These are phyloP conservation scores for Trissolcus japonicus DNA, from an alignment of 2,888 invertebrate genomes.

Conservation along the genomic window DNA sequence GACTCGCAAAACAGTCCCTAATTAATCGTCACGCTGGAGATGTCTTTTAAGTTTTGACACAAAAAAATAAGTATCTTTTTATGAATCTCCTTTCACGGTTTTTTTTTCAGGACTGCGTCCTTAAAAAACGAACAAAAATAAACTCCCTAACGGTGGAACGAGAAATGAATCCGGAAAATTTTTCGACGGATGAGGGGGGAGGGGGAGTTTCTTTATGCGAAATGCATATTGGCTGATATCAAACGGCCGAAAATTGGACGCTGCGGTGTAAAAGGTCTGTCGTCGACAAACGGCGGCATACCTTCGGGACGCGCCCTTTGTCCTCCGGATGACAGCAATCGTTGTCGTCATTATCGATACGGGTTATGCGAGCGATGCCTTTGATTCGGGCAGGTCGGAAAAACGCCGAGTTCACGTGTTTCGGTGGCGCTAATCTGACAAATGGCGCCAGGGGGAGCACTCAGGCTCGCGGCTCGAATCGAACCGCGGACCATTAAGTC, in stretches of 20 bases:
- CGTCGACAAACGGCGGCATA: slow-evolving; percentile 62
- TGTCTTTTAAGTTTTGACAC: background rate
- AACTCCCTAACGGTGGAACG: too few species aligned
- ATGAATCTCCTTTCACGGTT: background rate
- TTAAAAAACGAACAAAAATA: too few species aligned
- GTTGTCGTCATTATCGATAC: slow-evolving; percentile 73
- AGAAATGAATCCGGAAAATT: too few species aligned
- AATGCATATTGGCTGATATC: slow-evolving; percentile 18
- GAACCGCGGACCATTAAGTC: slow-evolving; percentile 76
- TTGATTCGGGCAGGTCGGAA: slow-evolving; percentile 64
- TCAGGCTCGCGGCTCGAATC: slow-evolving; percentile 74
- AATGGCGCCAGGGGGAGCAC: slow-evolving; percentile 70
- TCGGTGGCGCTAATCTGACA: slow-evolving; percentile 53
- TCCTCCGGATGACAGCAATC: slow-evolving; percentile 74
- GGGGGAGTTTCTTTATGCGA: too few species aligned
- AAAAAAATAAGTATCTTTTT: background rate
- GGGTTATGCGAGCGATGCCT: slow-evolving; percentile 72
- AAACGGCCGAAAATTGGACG: slow-evolving; percentile 14
- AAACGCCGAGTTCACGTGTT: background rate
- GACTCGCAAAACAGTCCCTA: slow-evolving; percentile 42
- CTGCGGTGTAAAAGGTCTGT: slow-evolving; percentile 45
- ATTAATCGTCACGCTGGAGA: slow-evolving; percentile 52
- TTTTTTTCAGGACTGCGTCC: background rate
- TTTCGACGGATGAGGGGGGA: too few species aligned
- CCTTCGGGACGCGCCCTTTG: slow-evolving; percentile 68